Evolutionary conservation across 2,113 vertebrate genomes (phyloP), one percentile per base, ranked within the genome.

Genomic region (Bubo bubo): DNA sequence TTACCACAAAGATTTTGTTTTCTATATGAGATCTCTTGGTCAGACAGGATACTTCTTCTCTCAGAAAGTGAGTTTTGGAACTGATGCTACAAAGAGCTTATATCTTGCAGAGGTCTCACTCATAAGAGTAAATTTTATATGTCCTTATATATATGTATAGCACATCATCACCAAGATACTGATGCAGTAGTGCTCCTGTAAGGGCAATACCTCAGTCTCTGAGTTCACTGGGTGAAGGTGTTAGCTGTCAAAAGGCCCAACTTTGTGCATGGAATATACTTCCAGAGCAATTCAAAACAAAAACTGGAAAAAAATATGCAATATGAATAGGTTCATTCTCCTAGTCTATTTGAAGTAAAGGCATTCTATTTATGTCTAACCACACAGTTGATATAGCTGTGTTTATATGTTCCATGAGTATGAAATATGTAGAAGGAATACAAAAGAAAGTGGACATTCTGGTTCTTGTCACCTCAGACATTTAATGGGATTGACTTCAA

Each of bases 391-490:
- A 93, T 92, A 94, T 73, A 86, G 85, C 55, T 64, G 32, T 60
- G 60, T 96, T 97, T 97, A 88, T 56, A 73, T 45, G 83, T 63
- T 70, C 55, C n/a, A 13, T 26, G 49, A 72, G 60, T 73, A 94
- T 35, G 83, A 94, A 86, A 35, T 75, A 23, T 49, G 72, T 14
- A 53, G 77, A 93, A 91, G n/a, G 49, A 93, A 85, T 63, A 93
- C 43, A 90, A 68, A 9, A 95, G 91, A 90, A 37, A 9, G 10
- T 3, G 24, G 88, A 45, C 21, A 59, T 43, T 60, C 89, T 96
- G 88, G 76, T 47, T 94, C 91, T 95, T 73, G n/a, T 98, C 79
- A 83, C 49, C 79, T 58, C 34, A 64, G 93, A 90, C 90, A 87
- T 64, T 88, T 84, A 75, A 83, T 45, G 76, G 92, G 97, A 88